Percentiles rank a stretch among this genome's conserved stretches.
Conservation (phyloP, 2,797 vertebrate species). For the Philypnodon macrostomus region DNA sequence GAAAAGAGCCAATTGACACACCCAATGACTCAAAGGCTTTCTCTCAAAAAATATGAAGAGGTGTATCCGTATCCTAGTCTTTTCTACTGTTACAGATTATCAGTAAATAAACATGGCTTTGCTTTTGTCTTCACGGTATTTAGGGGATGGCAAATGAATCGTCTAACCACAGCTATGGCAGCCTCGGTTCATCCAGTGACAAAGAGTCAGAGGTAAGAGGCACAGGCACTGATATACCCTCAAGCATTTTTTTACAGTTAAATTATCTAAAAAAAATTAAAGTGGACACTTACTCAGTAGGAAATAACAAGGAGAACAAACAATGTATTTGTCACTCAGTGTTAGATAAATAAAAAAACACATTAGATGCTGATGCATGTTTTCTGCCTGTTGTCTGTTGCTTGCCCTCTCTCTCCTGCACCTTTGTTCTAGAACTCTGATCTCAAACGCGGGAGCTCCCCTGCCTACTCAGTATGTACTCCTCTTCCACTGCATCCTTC, state of each 20-base stretch:
- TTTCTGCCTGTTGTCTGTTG: conserved; percentile 18
- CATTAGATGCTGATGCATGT: conserved; percentile 11
- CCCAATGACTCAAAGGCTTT: conserved; percentile 32
- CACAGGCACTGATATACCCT: background rate
- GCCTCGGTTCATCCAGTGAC: conserved; percentile 96
- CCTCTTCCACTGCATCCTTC: conserved; percentile 41
- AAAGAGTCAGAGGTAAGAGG: conserved; percentile 94
- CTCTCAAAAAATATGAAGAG: conserved; percentile 32
- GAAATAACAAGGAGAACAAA: too few relatives aligned
- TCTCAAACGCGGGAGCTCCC: conserved; percentile 80
- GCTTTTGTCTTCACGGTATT: conserved; percentile 22
- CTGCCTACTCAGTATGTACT: conserved; percentile 80
- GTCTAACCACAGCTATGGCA: conserved; percentile 98
- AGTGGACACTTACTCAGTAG: too few relatives aligned
- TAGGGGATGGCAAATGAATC: conserved; percentile 97
- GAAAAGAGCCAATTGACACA: conserved; percentile 45
- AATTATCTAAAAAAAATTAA: too few relatives aligned
- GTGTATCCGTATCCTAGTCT: conserved; percentile 14
- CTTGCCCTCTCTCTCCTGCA: conserved; percentile 44
- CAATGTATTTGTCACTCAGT: too few relatives aligned
- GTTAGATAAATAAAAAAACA: too few relatives aligned
- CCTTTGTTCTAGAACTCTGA: conserved; percentile 70
- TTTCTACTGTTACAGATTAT: background rate
- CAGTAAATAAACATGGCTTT: conserved; percentile 6
- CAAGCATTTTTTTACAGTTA: too few relatives aligned